Evolutionary conservation across 2,888 invertebrate species (phyloP), one percentile per base, ranked within the genome.

Genomic region (Drosophila merina): DNA sequence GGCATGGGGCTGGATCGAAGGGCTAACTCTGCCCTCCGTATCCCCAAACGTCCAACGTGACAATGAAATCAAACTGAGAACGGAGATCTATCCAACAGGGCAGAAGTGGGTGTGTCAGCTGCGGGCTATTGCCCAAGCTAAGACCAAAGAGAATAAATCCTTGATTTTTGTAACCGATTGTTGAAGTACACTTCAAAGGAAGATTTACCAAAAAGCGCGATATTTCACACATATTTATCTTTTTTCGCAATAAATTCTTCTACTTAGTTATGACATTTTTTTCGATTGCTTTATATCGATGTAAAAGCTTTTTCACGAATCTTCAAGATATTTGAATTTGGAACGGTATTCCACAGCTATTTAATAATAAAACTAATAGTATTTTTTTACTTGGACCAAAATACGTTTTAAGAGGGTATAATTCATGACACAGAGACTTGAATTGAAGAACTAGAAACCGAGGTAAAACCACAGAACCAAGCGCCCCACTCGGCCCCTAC

Each of bases 41-140:
- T 64, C 66, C 64, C 66, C 63, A 45, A 67, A 50, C 57, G 66
- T 68, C 69, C 67, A 50, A 55, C 75, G 80, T 86, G 81, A 79
- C 86, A 81, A 83, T 83, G 81, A 86, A 86, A 86, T 81, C 80
- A 73, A 86, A 75, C 75, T 56, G 72, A 82, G 77, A 70, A 55
- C 30, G 14, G 54, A 50, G 60, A 54, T 52, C 49, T 28, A 66
- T 42, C 51, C 33, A 31, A 40, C 26, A 20, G 49, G 28, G 42
- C 49, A 44, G 7, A 8, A 12, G 44, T 50, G 49, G 59, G 62
- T 67, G 68, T 56, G 68, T 20, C 28, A 28, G 57, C 45, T 66
- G 68, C 69, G 58, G 51, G 70, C 68, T 68, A 42, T 63, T 44
- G 51, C 33, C 57, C 69, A 58, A 49, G 69, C 63, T 48, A 54